A percentile compares a stretch with the other conserved stretches of the same genome.
Conservation (phyloP, 2,888 invertebrate genomes). For the Slavum lentiscoides region DNA sequence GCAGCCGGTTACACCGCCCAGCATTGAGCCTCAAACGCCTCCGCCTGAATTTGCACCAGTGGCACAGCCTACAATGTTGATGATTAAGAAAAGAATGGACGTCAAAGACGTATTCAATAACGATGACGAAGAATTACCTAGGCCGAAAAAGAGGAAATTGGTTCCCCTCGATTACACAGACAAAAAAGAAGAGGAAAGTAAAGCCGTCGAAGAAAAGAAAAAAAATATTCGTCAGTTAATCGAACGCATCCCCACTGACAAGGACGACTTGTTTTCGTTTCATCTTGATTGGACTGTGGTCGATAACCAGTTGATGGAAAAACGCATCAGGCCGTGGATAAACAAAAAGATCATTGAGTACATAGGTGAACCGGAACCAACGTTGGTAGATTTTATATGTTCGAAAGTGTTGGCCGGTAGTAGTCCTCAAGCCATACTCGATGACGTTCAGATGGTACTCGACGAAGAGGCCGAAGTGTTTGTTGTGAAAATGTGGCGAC, state of each 20-base stretch:
- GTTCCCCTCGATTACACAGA: conserved; percentile 70
- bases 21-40: conserved; percentile 58
- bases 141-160: conserved; percentile 75
- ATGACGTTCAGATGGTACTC: conserved; percentile 98
- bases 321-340: conserved; percentile 97
- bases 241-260: conserved; percentile 97
- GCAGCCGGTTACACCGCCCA: conserved; percentile 48
- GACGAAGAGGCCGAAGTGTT: conserved; percentile 99
- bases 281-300: conserved; percentile 88
- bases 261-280: conserved; percentile 93
- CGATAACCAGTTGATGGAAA: conserved; percentile 84
- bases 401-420: conserved; percentile 94
- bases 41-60: conserved; percentile 57
- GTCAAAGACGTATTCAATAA: conserved; percentile 85
- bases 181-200: conserved; percentile 68
- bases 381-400: conserved; percentile 98
- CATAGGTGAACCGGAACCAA: conserved; percentile 98
- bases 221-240: conserved; percentile 96
- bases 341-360: conserved; percentile 99
- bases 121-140: conserved; percentile 70
- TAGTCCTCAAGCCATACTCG: conserved; percentile 90
- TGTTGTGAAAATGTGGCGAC: conserved; percentile 99
- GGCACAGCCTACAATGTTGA: conserved; percentile 48
- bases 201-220: conserved; percentile 89
- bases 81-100: conserved; percentile 73